Percentiles rank a stretch among this genome's conserved stretches.
These are phyloP conservation scores for Caenorhabditis sinica DNA, from an alignment of 2,888 invertebrate species.

Conservation along the genomic window DNA sequence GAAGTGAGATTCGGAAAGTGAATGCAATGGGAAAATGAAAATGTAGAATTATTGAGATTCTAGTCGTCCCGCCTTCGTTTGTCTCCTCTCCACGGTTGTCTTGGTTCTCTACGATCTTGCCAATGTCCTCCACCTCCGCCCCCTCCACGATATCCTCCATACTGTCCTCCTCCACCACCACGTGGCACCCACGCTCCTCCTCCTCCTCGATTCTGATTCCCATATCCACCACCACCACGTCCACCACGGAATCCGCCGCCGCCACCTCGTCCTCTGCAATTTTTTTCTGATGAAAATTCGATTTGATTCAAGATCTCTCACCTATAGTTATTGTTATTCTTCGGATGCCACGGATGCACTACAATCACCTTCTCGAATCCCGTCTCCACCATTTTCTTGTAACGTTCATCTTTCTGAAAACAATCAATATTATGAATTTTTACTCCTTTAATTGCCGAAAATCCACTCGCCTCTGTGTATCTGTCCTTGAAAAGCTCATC, in stretches of 20 bases:
- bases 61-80: not conserved
- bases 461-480: conserved; percentile 36
- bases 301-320: conserved; percentile 2
- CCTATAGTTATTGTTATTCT: conserved; percentile 33
- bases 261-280: conserved; percentile 36
- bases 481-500: conserved; percentile 59
- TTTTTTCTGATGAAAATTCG: not conserved
- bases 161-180: conserved; percentile 1
- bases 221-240: conserved; percentile 33
- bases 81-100: conserved; percentile 33
- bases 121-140: too few relatives aligned
- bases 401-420: conserved; percentile 58
- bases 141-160: conserved; percentile 14
- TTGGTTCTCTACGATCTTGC: conserved; percentile 30
- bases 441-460: not conserved
- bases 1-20: not conserved
- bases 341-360: conserved; percentile 59
- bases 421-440: too few relatives aligned
- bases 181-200: conserved; percentile 37
- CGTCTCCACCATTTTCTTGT: conserved; percentile 40
- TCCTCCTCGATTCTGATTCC: conserved; percentile 21
- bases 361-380: conserved; percentile 58
- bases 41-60: not conserved
- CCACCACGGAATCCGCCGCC: conserved; percentile 31
- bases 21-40: not conserved